Base-by-base conservation (phyloP, 2,888 invertebrate genomes). In the Neoascia interrupta region DNA sequence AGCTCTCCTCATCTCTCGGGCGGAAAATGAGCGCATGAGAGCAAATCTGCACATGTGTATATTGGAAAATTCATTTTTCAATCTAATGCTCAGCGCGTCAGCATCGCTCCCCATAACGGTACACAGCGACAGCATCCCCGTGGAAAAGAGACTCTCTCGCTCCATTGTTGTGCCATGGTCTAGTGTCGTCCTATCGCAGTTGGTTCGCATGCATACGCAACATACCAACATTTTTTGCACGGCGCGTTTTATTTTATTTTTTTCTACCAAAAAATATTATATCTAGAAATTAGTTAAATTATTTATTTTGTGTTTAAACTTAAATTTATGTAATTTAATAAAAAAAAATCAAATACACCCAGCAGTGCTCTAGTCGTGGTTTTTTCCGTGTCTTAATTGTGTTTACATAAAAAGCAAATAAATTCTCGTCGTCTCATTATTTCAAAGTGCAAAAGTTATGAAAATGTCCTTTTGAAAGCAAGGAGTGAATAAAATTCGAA, bases 121-220 rank as follows among this genome's bases (percentile, higher is more conserved):
- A n/a, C n/a, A n/a, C 45, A 56, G n/a, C 31, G 11, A n/a, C 64
- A 73, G 63, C 75, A 64, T 70, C 76, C 70, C 64, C 54, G 69
- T 54, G 69, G 47, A 47, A 81, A 81, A 69, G 81, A 61, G 60
- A 36, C 76, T 82, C 81, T 81, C 81, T 82, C 82, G 79, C 81
- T 82, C 82, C 82, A 82, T 81, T 81, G 81, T 81, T 82, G 81
- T 81, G 75, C 81, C 82, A 81, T 81, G 82, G 81, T 82, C 81
- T 83, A 82, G 83, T 83, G 82, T n/a, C n/a, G n/a, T 83, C 82
- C 82, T 82, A 82, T 83, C 82, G 82, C 86, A 87, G 87, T 87
- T 87, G 87, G 87, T 85, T 86, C 86, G 86, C 87, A 87, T 87
- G 86, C 86, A 85, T 85, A 87, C 86, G 87, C 85, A 84, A 85